These are phyloP conservation scores for Drosophila setosimentum DNA, from an alignment of 2,888 invertebrate species.

Conservation along the genomic window DNA sequence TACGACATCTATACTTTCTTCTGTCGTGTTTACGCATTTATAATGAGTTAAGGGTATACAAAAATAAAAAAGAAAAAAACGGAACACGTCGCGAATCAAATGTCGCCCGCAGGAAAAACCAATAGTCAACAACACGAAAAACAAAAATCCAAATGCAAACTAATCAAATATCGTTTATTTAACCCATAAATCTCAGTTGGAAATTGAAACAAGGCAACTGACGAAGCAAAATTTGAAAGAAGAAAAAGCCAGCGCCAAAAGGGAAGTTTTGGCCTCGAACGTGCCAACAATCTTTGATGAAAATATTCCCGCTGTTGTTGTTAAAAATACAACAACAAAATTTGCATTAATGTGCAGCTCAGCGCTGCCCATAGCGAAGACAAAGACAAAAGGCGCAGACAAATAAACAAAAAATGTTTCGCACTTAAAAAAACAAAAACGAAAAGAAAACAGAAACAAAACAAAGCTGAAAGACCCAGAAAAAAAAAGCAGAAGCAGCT, in stretches of 20 bases:
- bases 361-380: constrained; percentile 56
- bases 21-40: neutral
- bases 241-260: constrained; percentile 27
- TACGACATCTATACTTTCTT: neutral
- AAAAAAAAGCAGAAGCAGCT: constrained; percentile 9
- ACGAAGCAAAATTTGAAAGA: constrained; percentile 2
- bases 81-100: constrained; percentile 15
- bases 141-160: constrained; percentile 34
- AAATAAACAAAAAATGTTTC: constrained; percentile 76
- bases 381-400: constrained; percentile 34
- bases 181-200: constrained; percentile 69
- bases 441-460: constrained; percentile 31
- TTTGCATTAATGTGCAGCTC: constrained; percentile 67
- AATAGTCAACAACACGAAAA: constrained; percentile 19
- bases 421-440: constrained; percentile 58
- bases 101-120: constrained; percentile 58
- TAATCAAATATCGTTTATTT: constrained; percentile 79
- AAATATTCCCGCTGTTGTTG: constrained; percentile 9
- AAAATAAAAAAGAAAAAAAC: constrained; percentile 1
- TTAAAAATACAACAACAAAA: constrained; percentile 27
- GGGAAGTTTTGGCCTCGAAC: constrained; percentile 57
- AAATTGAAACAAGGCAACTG: constrained; percentile 40
- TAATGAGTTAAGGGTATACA: neutral
- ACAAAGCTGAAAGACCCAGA: constrained; percentile 24
- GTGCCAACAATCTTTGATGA: constrained; percentile 61